Evolutionary conservation across 2,888 invertebrate genomes (phyloP), one percentile per base, ranked within the genome.

Genomic region (Baccha elongata): DNA sequence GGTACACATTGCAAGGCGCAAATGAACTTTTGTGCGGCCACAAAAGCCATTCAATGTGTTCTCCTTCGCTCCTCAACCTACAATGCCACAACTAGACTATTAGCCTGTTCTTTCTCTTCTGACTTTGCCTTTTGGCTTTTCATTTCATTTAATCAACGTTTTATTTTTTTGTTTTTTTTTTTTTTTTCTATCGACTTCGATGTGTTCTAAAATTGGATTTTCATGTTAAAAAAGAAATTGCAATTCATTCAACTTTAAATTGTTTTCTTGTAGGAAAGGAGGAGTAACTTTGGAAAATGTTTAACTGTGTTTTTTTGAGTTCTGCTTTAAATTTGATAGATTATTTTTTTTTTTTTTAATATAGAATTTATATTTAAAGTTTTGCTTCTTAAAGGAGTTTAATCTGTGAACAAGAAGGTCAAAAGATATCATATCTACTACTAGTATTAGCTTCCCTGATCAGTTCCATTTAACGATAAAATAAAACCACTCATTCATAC

Each of bases 21-120:
- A 81, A 75, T 65, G 42, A 75, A 80, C 80, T 75, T 81, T 81
- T 71, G 58, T 60, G 52, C 40, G 48, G 55, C 32, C 69, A 67
- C 75, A 58, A 69, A 58, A 71, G 60, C 48, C 21, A 64, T 50
- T 80, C 58, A 42, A 46, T 44, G 32, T 13, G 32, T 13, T 32
- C 62, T 35, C 23, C 53, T 35, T 26, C 1, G n/a, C n/a, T 2
- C 2, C 26, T 10, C 48, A 26, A 6, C 37, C 26, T 11, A 40
- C 23, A 55, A 19, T 13, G 10, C 32, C 35, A 26, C 26, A 19
- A 7, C 6, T 32, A 32, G 26, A 26, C 42, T 60, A 37, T 62
- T 50, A 44, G 35, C 42, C 52, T 23, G 6, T 10, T 42, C 7
- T 17, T 44, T 62, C 11, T 13, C 23, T 23, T 4, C 48, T 32